Base-by-base conservation (phyloP, 1,140 invertebrate genomes). In the Bombus ignitus region DNA sequence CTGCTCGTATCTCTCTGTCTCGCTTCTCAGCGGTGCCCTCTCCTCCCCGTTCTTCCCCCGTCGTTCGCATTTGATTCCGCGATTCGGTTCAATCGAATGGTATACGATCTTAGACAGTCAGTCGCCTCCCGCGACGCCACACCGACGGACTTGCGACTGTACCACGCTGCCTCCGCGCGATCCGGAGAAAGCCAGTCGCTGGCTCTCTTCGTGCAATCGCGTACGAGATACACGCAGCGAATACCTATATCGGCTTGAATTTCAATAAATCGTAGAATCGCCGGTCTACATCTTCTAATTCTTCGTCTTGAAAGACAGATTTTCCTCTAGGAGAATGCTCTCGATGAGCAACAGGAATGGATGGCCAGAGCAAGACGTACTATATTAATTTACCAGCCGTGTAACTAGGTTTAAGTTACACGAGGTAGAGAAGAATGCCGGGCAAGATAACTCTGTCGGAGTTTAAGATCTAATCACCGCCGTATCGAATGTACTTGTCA, bases 11-110 rank as follows among this genome's bases (percentile, higher is more conserved):
- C 53, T 76, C 53, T 82, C 83, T 81, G 79, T 89, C 87, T 85
- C 85, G 80, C 83, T 85, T 75, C 66, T 75, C 80, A 57, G 6
- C 83, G 47, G 74, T 81, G 82, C 81, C 80, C 76, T 71, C 80
- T 53, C 85, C 47, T 75, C 65, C 39, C 66, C 76, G 73, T 47
- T 59, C 74, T 86, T 87, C 81, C 86, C 88, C 68, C 75, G 73
- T 91, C 85, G 1, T 62, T 62, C 59, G 80, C 84, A 84, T 92
- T 91, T 88, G 91, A 86, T 92, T 91, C 89, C 89, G 84, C 87
- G 82, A 89, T 92, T 92, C 88, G 90, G 89, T 93, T 93, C 91
- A 91, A 93, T 93, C 89, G 92, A 87, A 91, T 90, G 89, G 87
- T 87, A 87, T 89, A 90, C 88, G 87, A 91, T 93, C 92, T 91